Evolutionary conservation across 2,113 vertebrate species (phyloP), one percentile per base, ranked within the genome.

Genomic region (Murina feae): DNA sequence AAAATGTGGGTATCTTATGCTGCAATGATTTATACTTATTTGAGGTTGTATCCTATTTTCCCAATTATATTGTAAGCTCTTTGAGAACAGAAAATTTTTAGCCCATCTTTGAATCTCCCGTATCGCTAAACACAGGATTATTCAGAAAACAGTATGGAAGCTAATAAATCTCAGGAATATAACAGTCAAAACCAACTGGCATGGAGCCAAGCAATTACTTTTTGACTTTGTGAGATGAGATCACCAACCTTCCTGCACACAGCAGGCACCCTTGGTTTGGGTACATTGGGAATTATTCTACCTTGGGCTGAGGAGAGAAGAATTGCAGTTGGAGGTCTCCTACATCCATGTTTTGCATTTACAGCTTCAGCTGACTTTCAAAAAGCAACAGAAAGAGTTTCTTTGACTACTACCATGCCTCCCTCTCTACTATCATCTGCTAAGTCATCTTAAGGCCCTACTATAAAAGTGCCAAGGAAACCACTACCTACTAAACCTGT

Each of bases 1-100:
- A 90, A 85, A 94, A 88, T 91, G 28, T 68, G 92, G 83, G 83
- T 94, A 75, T 69, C 65, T 55, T 63, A 81, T 81, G 32, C 42
- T 66, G 5, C 35, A 39, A 74, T 74, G 1, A 51, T 85, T 86
- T 78, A 25, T 74, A 51, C 63, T 68, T 94, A 55, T 81, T 83
- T 93, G 90, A 75, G 30, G 47, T 6, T 76, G 76, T 69, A 85
- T 39, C 21, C 25, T 92, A 60, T 81, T 58, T 72, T 39, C 30
- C 25, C 14, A 95, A 68, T 78, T 92, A 78, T 47, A 87, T 8
- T 47, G 2, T 74, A 78, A 88, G 28, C 58, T 89, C 8, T 60
- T 94, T 89, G 79, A 94, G 42, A 42, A 37, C 12, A 94, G 30
- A 69, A 30, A 95, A 65, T 71, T 91, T 63, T 82, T 68, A 79